phyloP scores from a whole-genome alignment of 2,797 vertebrate species.

The Macroramphosus scolopax region DNA sequence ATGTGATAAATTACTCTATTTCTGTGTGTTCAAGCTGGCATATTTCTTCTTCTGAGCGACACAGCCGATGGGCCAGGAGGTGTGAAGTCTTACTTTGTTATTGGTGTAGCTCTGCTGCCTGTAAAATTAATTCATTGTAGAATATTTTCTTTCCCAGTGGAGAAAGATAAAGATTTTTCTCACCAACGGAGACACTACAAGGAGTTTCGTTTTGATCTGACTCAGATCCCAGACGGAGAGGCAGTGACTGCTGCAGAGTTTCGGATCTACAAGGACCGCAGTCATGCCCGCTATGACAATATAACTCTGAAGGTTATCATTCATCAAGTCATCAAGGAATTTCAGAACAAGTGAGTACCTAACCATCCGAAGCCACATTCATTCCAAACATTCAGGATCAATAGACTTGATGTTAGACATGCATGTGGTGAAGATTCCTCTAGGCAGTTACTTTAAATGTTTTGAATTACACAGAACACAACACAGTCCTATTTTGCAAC shows the following conservation, averaged over 20 bases:
- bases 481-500: no score
- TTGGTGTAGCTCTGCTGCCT: slow-evolving; percentile 21
- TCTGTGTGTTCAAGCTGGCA: slow-evolving; percentile 44
- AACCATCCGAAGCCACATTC: slow-evolving; percentile 1
- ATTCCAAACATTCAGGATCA: no score
- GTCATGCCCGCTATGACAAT: slow-evolving; percentile 90
- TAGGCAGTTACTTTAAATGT: no score
- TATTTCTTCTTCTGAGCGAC: slow-evolving; percentile 45
- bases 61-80: slow-evolving; percentile 33
- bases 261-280: slow-evolving; percentile 96
- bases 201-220: slow-evolving; percentile 98
- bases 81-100: slow-evolving; percentile 45
- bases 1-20: slow-evolving; percentile 72
- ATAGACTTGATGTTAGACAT: no score
- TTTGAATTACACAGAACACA: no score
- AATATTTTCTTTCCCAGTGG: slow-evolving; percentile 81
- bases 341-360: slow-evolving; percentile 88
- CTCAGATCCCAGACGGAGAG: slow-evolving; percentile 95
- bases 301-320: slow-evolving; percentile 93
- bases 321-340: slow-evolving; percentile 96
- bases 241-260: slow-evolving; percentile 97
- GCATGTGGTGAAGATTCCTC: no score
- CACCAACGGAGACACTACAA: slow-evolving; percentile 97
- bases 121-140: no score
- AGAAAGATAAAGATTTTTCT: slow-evolving; percentile 98